Evolutionary conservation across 1,140 invertebrate genomes (phyloP), one percentile per base, ranked within the genome.

Genomic region (Hermatobates lingyangjiaoensis): DNA sequence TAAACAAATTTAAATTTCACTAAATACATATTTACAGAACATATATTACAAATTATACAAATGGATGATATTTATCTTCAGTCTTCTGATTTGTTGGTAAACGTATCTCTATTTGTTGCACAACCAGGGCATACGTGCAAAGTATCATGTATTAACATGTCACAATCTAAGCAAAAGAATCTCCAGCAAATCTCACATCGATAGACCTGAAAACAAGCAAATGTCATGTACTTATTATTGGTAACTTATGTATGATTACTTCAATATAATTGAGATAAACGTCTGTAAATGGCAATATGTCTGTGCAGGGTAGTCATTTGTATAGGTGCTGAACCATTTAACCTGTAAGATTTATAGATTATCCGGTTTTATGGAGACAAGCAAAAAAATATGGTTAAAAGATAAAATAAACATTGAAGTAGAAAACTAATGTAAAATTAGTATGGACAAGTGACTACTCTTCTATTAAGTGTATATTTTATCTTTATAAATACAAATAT

Each of bases 91-190:
- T 42, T 42, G 14, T 42, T 42, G 18, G 14, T 7, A 39, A 53
- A 57, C 0, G 53, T 59, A 12, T 56, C 38, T 27, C 57, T 52
- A 52, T 59, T 52, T n/a, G 52, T 73, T 15, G 87, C 79, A 74
- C 94, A 98, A 24, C 89, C 92, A 20, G 92, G 91, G 70, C 93
- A 98, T 10, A 83, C 84, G 65, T 97, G 92, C 27, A 97, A 66
- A 2, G 85, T 83, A 57, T 91, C 87, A 58, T 95, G 88, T 48
- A 96, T 80, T 64, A 94, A 92, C 51, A 90, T 74, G 70, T 97
- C 93, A 72, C 93, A 98, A 63, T 96, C 90, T 53, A 90, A 70
- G 64, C 94, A 98, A 67, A 87, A 96, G 28, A 74, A 67, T 58
- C 83, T 75, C 0, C 67, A 62, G 66, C 94, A 98, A 39, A 75